Percentiles rank a stretch among this genome's conserved stretches.
These are phyloP conservation scores for Carollia perspicillata DNA, from an alignment of 2,113 vertebrate genomes.

Conservation along the genomic window DNA sequence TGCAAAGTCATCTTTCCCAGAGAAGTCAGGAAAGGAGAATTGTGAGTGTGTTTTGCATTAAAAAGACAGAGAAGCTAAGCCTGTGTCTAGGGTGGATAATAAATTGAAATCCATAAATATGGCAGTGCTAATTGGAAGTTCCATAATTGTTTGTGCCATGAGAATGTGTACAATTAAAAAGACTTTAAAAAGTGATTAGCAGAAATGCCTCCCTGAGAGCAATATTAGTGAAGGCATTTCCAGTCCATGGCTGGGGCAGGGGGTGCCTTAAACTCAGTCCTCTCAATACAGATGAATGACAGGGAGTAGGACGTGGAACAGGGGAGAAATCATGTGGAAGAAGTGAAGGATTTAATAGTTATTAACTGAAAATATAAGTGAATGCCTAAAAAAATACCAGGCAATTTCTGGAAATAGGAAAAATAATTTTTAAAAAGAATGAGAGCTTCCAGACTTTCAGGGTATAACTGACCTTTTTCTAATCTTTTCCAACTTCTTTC, in stretches of 20 bases:
- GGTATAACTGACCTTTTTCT: not conserved
- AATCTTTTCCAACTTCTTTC: not conserved
- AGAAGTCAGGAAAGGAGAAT: not conserved
- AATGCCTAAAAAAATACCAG: not conserved
- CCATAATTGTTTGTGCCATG: not conserved
- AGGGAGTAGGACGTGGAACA: fast-evolving
- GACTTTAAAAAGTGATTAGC: conserved; percentile 42
- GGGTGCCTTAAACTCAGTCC: not conserved
- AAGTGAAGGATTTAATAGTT: not conserved
- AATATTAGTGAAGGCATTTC: not conserved
- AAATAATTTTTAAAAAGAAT: not conserved
- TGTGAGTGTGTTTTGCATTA: not conserved
- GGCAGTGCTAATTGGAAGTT: not conserved
- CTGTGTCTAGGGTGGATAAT: not conserved
- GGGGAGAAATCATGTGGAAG: not conserved
- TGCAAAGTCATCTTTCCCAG: not conserved
- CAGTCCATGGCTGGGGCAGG: not conserved
- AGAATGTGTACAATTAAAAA: not conserved
- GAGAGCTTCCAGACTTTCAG: not conserved
- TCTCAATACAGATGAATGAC: not conserved
- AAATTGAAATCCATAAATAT: conserved; percentile 14
- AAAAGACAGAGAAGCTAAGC: not conserved
- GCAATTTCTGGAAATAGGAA: not conserved
- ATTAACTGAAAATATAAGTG: not conserved
- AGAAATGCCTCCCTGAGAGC: not conserved